Percentiles rank a stretch among this genome's conserved stretches.
These are phyloP conservation scores for Nephotettix cincticeps DNA, from an alignment of 1,140 invertebrate species.

Conservation along the genomic window DNA sequence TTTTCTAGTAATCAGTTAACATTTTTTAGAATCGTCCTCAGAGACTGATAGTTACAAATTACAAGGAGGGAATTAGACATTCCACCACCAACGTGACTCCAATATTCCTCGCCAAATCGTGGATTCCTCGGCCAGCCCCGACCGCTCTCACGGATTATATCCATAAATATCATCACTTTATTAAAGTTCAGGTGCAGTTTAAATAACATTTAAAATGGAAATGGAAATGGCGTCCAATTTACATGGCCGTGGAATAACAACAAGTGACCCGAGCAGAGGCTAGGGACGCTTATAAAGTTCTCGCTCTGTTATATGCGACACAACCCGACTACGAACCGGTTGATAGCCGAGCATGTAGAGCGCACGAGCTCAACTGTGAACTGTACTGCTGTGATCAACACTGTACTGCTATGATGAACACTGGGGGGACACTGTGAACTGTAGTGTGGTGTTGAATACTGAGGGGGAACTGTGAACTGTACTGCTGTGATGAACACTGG, in stretches of 20 bases:
- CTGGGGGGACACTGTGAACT: too few species aligned
- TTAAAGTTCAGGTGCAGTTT: constrained; percentile 19
- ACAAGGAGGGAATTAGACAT: too few species aligned
- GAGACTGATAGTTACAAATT: too few species aligned
- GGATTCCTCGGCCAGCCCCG: neutral
- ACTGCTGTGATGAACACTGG: too few species aligned
- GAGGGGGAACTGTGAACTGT: too few species aligned
- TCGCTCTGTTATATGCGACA: neutral
- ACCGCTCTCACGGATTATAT: neutral
- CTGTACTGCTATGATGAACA: too few species aligned
- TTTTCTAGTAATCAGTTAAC: too few species aligned
- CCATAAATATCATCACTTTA: constrained; percentile 5
- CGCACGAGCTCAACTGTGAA: neutral
- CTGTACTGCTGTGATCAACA: too few species aligned
- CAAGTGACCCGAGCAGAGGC: neutral
- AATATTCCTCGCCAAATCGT: neutral
- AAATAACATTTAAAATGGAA: constrained; percentile 22
- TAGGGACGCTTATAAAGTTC: constrained; percentile 4
- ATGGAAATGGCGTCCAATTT: neutral
- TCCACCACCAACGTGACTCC: too few species aligned
- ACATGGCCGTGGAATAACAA: constrained; percentile 21
- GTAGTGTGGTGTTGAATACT: too few species aligned
- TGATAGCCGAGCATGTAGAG: neutral
- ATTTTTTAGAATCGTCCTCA: too few species aligned
- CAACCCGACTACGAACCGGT: neutral